Evolutionary conservation across 2,888 invertebrate species (phyloP), one percentile per base, ranked within the genome.

Genomic region (Agapostemon virescens): DNA sequence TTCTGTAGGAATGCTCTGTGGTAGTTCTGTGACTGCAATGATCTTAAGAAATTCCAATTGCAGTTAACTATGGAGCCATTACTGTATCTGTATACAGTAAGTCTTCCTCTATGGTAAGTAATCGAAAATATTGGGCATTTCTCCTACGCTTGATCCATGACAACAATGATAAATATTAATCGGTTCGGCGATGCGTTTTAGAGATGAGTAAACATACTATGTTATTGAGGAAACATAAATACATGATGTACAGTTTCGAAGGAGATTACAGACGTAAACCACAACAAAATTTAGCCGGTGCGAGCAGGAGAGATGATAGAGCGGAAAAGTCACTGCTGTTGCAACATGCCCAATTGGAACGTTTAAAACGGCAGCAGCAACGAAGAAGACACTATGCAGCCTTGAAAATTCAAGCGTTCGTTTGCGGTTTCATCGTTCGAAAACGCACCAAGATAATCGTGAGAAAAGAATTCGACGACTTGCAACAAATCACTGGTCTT

Each of bases 181-280:
- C n/a, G 17, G 66, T 40, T 1, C n/a, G 45, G 1, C 52, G 20
- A 33, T 61, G 33, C n/a, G 13, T 69, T 79, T 74, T 55, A 71
- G 75, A 72, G 45, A 49, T 67, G 55, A 23, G 33, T 69, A 33
- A 81, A 78, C 55, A 26, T 55, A 66, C 74, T 55, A 63, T 70
- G 30, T 23, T 74, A 66, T 58, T 80, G 45, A 82, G 74, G 63
- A 58, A 52, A 73, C 68, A 61, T 55, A 63, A 49, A 58, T 45
- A 63, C 79, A 89, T 71, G 63, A 94, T 94, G 93, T 95, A 95
- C 89, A 95, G 96, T 90, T 98, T 98, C 92, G 98, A 98, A 93
- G 98, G 98, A 75, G 97, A 98, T 92, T 97, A 96, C 92, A 95
- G 97, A 90, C 95, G 96, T 69, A 96, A 95, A 92, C 98, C 98